A percentile compares a stretch with the other conserved stretches of the same genome.
These are phyloP conservation scores for Lacerta bilineata DNA, from an alignment of 2,797 vertebrate species.

Conservation along the genomic window DNA sequence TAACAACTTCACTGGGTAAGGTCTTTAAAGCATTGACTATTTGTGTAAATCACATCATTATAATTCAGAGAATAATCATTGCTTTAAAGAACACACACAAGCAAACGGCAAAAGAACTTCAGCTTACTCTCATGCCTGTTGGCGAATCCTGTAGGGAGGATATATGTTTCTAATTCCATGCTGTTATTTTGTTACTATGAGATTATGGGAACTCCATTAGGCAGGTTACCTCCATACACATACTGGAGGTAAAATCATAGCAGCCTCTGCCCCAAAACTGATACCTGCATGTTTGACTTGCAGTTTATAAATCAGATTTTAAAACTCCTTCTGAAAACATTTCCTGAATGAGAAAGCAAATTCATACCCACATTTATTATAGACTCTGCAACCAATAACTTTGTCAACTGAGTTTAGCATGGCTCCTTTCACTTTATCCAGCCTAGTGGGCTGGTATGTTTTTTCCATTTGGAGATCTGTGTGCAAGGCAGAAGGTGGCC, in stretches of 20 bases:
- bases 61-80: constrained; percentile 70
- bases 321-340: constrained; percentile 51
- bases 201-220: constrained; percentile 74
- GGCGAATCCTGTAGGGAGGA: constrained; percentile 66
- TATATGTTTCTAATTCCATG: constrained; percentile 74
- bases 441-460: constrained; percentile 1
- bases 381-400: constrained; percentile 65
- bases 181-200: constrained; percentile 63
- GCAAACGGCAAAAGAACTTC: background rate
- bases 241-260: constrained; percentile 68
- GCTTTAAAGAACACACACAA: constrained; percentile 37
- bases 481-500: background rate
- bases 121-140: constrained; percentile 72
- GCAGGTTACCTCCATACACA: constrained; percentile 56
- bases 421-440: constrained; percentile 59
- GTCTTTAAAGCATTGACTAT: constrained; percentile 71
- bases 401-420: constrained; percentile 60
- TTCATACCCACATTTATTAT: constrained; percentile 27
- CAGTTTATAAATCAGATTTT: constrained; percentile 76
- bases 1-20: constrained; percentile 55
- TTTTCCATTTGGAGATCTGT: constrained; percentile 33
- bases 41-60: constrained; percentile 68
- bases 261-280: constrained; percentile 61
- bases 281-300: constrained; percentile 71
- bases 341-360: constrained; percentile 65